Evolutionary conservation across 2,113 vertebrate species (phyloP), one percentile per base, ranked within the genome.

Genomic region (Numida meleagris): DNA sequence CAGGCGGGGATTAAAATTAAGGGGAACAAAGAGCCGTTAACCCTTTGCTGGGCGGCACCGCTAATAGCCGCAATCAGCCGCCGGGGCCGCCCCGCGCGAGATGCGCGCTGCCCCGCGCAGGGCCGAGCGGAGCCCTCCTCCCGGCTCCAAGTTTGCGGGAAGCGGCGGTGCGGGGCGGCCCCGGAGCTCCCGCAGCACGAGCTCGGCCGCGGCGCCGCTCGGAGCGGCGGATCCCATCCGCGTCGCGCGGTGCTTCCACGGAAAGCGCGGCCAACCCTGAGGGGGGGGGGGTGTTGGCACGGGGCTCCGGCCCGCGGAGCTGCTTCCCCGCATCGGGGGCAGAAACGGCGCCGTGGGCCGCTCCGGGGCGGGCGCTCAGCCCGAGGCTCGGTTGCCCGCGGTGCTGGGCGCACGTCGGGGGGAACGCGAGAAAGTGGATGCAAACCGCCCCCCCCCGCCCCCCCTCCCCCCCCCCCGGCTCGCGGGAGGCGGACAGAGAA

Each of bases 1-100:
- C 98, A 98, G 97, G 97, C 95, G 98, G 98, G 98, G 98, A 99
- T 98, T 98, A 98, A 98, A 98, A 98, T 98, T 98, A 98, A 98
- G 97, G 98, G 98, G 97, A 98, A 98, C 98, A 98, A 98, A 98
- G 97, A 97, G 94, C 97, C 67, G 97, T 98, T 98, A 98, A 98
- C 98, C 97, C 98, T 98, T 98, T 97, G 89, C 79, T 82, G 96
- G 74, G 93, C 96, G 92, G 92, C 70, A 66, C 94, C 75, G 62
- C 36, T 74, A 86, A 89, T 77, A 93, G 92, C 66, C 50, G 74
- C 61, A 68, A 91, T 89, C 86, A 83, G 94, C 91, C 76, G 51
- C 62, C 82, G 20, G 61, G 36, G 38, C 77, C 75, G 89, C 68
- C 78, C 93, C 33, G 79, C 79, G 86, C 48, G 93, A 92, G 74